A percentile compares a stretch with the other conserved stretches of the same genome.
phyloP scores from a whole-genome alignment of 2,888 invertebrate genomes.

The Nasonia oneida region DNA sequence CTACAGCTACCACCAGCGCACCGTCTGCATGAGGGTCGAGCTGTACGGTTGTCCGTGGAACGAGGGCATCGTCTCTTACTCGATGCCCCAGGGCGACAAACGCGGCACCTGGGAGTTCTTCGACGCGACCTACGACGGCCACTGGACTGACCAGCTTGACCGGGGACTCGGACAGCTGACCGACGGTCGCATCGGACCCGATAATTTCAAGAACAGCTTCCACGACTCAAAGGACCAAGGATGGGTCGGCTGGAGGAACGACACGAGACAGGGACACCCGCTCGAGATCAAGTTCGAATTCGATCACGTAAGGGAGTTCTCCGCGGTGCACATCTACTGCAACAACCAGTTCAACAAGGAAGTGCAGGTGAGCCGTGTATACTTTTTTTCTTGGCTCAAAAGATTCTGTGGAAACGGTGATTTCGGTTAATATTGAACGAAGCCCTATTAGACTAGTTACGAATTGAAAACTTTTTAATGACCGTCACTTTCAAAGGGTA shows the following conservation, averaged over 20 bases:
- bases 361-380: slow-evolving; percentile 83
- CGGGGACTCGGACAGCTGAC: slow-evolving; percentile 92
- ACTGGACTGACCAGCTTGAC: slow-evolving; percentile 87
- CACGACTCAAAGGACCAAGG: slow-evolving; percentile 85
- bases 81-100: slow-evolving; percentile 93
- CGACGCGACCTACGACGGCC: slow-evolving; percentile 92
- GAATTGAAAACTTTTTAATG: neutral
- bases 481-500: neutral
- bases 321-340: slow-evolving; percentile 88
- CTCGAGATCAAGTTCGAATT: slow-evolving; percentile 90
- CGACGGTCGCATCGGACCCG: slow-evolving; percentile 89
- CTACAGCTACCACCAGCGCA: slow-evolving; percentile 89
- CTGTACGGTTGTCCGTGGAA: slow-evolving; percentile 93
- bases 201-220: slow-evolving; percentile 85
- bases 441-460: neutral
- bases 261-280: slow-evolving; percentile 83
- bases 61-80: slow-evolving; percentile 91
- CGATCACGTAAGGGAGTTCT: slow-evolving; percentile 92
- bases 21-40: slow-evolving; percentile 95
- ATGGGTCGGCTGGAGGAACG: slow-evolving; percentile 96
- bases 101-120: slow-evolving; percentile 90
- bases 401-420: neutral
- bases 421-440: neutral
- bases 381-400: neutral
- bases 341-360: slow-evolving; percentile 93